phyloP scores from a whole-genome alignment of 1,140 invertebrate species.

The Hylaeus volcanicus region DNA sequence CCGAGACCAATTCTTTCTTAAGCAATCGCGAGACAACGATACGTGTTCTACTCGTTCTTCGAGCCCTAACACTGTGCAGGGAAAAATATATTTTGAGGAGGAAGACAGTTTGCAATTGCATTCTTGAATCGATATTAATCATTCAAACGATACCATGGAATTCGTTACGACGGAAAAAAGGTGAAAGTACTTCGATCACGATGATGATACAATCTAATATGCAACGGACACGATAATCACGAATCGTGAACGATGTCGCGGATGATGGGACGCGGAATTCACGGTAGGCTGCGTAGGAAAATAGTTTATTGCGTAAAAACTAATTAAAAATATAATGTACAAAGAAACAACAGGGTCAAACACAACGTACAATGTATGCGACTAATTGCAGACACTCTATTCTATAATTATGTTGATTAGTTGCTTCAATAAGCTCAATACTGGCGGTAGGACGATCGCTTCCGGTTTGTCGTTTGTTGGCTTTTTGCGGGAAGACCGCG shows the following conservation, averaged over 20 bases:
- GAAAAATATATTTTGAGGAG: background rate
- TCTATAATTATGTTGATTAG: conserved; percentile 80
- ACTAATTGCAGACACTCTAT: conserved; percentile 55
- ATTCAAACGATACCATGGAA: background rate
- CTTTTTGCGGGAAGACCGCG: conserved; percentile 88
- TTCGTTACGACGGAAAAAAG: background rate
- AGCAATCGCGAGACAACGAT: background rate
- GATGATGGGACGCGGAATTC: background rate
- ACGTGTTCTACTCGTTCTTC: background rate
- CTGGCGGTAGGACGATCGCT: conserved; percentile 80
- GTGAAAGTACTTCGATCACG: conserved; percentile 2
- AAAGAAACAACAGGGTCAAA: conserved; percentile 45
- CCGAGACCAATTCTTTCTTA: background rate
- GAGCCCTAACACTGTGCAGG: too few relatives aligned
- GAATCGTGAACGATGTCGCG: background rate
- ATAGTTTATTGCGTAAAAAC: conserved; percentile 33
- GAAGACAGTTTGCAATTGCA: background rate
- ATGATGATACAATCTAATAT: background rate
- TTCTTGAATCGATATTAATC: too few relatives aligned
- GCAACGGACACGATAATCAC: background rate
- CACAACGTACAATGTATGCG: background rate
- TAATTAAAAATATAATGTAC: conserved; percentile 44
- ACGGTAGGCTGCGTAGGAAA: conserved; percentile 19
- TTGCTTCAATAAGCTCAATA: conserved; percentile 79
- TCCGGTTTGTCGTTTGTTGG: conserved; percentile 76